These are phyloP conservation scores for Camelus dromedarius DNA, from an alignment of 2,113 vertebrate genomes.

Conservation along the genomic window DNA sequence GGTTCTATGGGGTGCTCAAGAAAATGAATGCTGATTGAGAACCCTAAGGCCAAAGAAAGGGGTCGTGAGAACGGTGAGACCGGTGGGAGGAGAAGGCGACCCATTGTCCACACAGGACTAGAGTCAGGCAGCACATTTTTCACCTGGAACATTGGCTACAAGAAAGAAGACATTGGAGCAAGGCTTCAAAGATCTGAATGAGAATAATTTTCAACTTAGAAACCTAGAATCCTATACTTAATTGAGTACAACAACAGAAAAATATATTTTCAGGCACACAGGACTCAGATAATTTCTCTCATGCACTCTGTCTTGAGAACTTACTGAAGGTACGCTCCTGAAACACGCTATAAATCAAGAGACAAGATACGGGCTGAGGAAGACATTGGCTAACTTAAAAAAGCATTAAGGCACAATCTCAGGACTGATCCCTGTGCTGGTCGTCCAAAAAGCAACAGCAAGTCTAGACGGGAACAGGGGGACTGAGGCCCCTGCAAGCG, in stretches of 20 bases:
- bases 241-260: not conserved
- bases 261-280: not conserved
- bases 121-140: not conserved
- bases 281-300: not conserved
- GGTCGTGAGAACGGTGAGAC: accelerated
- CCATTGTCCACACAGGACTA: not conserved
- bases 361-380: not conserved
- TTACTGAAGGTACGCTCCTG: not conserved
- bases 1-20: not conserved
- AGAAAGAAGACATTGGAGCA: not conserved
- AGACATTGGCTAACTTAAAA: not conserved
- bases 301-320: not conserved
- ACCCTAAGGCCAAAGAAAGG: not conserved
- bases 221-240: not conserved
- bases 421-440: not conserved
- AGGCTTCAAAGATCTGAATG: not conserved
- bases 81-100: not conserved
- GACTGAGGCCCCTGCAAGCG: not conserved
- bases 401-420: not conserved
- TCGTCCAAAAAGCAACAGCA: not conserved
- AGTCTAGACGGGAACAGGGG: not conserved
- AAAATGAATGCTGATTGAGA: not conserved
- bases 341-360: not conserved
- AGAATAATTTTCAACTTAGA: not conserved
- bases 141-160: not conserved